These are phyloP conservation scores for Cottus gobio DNA, from an alignment of 2,113 vertebrate species.

Conservation along the genomic window DNA sequence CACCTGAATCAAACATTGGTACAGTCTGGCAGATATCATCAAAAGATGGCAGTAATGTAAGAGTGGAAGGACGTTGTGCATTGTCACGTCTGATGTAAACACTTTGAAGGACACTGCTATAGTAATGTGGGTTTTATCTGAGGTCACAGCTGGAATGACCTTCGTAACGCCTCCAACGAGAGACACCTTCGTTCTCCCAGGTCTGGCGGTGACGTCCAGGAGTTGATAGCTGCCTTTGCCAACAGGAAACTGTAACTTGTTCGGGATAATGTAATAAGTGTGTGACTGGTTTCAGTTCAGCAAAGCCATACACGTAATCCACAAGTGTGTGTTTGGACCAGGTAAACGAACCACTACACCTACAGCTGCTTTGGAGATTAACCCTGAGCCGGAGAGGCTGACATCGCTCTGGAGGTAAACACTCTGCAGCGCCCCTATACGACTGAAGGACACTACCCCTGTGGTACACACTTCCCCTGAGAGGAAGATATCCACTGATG, in stretches of 20 bases:
- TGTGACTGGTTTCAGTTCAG: slow-evolving; percentile 40
- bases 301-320: slow-evolving; percentile 31
- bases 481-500: slow-evolving; percentile 34
- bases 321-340: slow-evolving; percentile 16
- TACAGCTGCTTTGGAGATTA: slow-evolving; percentile 43
- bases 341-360: slow-evolving; percentile 41
- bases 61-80: background rate
- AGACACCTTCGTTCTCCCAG: background rate
- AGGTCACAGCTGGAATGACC: slow-evolving; percentile 31
- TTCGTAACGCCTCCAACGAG: slow-evolving; percentile 23
- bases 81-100: slow-evolving; percentile 32
- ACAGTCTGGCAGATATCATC: slow-evolving; percentile 38
- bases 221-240: slow-evolving; percentile 24
- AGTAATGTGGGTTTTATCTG: slow-evolving; percentile 37
- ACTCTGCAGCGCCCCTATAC: slow-evolving; percentile 31
- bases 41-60: slow-evolving; percentile 38
- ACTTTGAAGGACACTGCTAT: slow-evolving; percentile 37
- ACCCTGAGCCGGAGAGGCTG: slow-evolving; percentile 49
- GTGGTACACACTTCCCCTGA: slow-evolving; percentile 24
- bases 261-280: slow-evolving; percentile 40
- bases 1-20: slow-evolving; percentile 27
- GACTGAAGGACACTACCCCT: slow-evolving; percentile 25
- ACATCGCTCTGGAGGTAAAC: slow-evolving; percentile 42
- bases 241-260: slow-evolving; percentile 36
- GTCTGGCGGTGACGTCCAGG: slow-evolving; percentile 26